Conservation (phyloP, 1,140 invertebrate genomes). For the Drosophila arizonae region DNA sequence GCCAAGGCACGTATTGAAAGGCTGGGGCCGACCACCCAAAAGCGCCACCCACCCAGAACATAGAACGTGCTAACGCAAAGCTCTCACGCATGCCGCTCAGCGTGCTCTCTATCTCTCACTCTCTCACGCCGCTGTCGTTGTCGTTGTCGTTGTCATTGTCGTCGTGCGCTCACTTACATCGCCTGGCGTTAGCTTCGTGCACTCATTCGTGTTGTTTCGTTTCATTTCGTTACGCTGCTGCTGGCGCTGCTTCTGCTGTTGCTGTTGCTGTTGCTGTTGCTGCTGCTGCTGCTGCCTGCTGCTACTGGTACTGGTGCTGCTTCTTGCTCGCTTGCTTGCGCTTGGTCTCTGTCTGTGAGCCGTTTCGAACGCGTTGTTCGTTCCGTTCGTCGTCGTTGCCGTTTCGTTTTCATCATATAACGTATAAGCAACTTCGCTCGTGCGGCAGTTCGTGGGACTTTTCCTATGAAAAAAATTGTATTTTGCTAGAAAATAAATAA, state of each 20-base stretch:
- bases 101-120: slow-evolving; percentile 2
- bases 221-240: slow-evolving; percentile 44
- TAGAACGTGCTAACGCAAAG: slow-evolving; percentile 31
- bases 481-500: slow-evolving; percentile 38
- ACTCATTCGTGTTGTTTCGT: slow-evolving; percentile 26
- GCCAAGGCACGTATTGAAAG: slow-evolving; percentile 34
- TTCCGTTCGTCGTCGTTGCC: slow-evolving; percentile 36
- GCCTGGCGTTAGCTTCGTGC: slow-evolving; percentile 35
- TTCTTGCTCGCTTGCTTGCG: slow-evolving; percentile 19
- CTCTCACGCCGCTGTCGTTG: background rate
- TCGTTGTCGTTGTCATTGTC: background rate
- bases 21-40: slow-evolving; percentile 14
- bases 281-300: slow-evolving; percentile 17
- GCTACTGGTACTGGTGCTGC: slow-evolving; percentile 28
- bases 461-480: slow-evolving; percentile 43
- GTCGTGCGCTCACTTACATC: slow-evolving; percentile 7
- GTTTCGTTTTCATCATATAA: slow-evolving; percentile 64
- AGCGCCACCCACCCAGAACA: slow-evolving; percentile 30
- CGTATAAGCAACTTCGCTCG: slow-evolving; percentile 57
- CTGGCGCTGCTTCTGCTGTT: slow-evolving; percentile 8
- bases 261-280: slow-evolving; percentile 14
- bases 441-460: slow-evolving; percentile 59
- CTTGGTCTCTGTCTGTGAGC: slow-evolving; percentile 33
- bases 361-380: slow-evolving; percentile 34
- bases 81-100: slow-evolving; percentile 42